Evolutionary conservation across 2,113 vertebrate genomes (phyloP), one percentile per base, ranked within the genome.

Genomic region (Pluvialis apricaria): DNA sequence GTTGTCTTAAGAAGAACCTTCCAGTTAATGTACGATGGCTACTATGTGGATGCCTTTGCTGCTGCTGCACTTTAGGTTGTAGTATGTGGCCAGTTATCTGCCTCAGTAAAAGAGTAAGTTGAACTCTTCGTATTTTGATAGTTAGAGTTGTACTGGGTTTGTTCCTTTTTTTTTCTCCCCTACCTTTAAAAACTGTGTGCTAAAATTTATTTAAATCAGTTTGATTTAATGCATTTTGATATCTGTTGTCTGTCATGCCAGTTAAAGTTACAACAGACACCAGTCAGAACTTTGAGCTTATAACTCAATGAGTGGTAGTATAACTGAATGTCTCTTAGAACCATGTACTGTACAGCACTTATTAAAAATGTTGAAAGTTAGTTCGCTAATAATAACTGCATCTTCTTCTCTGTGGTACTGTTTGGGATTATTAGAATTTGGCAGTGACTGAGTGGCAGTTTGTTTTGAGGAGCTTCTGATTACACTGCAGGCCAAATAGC

Each of bases 21-120:
- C 99, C 99, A 12, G 98, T 99, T 92, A 99, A 99, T 77, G 99
- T 99, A 40, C 98, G 99, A 90, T 99, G 99, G 99, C 98, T 99
- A 38, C 98, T 99, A 72, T 99, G 99, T 96, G 99, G 99, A 97
- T 99, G 99, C 97, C 98, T 99, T 92, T 99, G 99, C 98, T 99
- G 99, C 98, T 99, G 99, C 96, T 99, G 99, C 97, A 99, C 99
- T 6, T 97, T 99, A 98, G 99, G 99, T 87, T 99, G 99, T 98
- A 99, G 99, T 97, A 98, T 99, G 98, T 99, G 99, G 99, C 99
- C 99, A 45, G 99, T 99, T 95, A 99, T 99, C 97, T 99, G 99
- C 97, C 99, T 99, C 98, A 99, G 99, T 98, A 99, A 99, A 98
- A 99, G 99, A 98, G 99, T 99, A 98, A 99, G 99, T 98, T 94